Evolutionary conservation across 2,888 invertebrate species (phyloP), one percentile per base, ranked within the genome.

Genomic region (Sinentomon sp.): DNA sequence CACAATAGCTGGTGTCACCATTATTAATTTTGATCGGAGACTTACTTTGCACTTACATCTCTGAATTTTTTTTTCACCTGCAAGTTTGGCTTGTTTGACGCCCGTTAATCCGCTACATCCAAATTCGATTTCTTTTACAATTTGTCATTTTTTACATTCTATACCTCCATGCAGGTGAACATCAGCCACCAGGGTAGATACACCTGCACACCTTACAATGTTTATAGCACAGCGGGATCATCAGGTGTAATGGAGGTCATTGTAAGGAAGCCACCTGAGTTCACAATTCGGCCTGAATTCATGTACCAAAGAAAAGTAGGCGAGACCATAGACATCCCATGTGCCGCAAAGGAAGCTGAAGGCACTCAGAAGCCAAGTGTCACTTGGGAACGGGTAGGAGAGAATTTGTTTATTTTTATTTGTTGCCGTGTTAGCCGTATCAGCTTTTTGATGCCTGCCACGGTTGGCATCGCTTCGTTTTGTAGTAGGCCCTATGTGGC

Each of bases 181-280:
- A 74, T 76, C 53, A 74, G 73, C 51, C 85, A 89, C 53, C 80
- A 83, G 56, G 92, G 92, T 16, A 66, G 76, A 42, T 92, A 89
- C 54, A 78, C 82, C 33, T 92, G 89, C 56, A 78, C 82, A 38
- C 89, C 89, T 26, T 83, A 85, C 56, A 89, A 89, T 52, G 75
- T 77, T 28, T 78, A 85, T 54, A 89, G 89, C 41, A 82, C 82
- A 16, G 83, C 83, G 48, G 82, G 83, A 17, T 76, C 80, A 26
- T 89, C 89, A 36, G 74, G 73, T 43, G 62, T 63, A 21, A 65
- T 69, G 59, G 73, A 74, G 55, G 82, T 83, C 32, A 60, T 83
- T 48, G 82, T 82, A 19, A 63, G 80, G 50, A 89, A 89, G 54
- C 89, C 89, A 23, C 89, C 89, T 3, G 67, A 71, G 34, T 89